Conservation (phyloP, 2,113 vertebrate species). For the Bombycilla garrulus region DNA sequence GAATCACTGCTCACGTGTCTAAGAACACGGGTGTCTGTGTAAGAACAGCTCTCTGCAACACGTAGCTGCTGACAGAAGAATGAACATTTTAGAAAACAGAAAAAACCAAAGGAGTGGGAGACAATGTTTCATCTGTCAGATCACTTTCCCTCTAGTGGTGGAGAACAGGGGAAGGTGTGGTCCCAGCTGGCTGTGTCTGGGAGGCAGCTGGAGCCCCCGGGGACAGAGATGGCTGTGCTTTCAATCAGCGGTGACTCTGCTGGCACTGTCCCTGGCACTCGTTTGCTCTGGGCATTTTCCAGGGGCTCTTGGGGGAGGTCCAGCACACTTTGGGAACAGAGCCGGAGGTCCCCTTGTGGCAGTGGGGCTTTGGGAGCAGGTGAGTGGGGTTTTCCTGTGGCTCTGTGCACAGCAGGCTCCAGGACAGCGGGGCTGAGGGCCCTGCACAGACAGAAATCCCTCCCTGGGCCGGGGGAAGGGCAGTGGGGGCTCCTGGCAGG, state of each 20-base stretch:
- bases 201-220: background rate
- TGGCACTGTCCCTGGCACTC: fast-evolving
- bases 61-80: background rate
- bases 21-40: background rate
- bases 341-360: background rate
- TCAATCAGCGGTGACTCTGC: background rate
- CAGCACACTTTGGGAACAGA: background rate
- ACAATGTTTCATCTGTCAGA: fast-evolving
- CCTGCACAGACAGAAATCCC: too few relatives aligned
- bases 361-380: background rate
- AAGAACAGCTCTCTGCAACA: background rate
- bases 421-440: background rate
- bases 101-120: background rate
- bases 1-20: background rate
- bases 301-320: background rate
- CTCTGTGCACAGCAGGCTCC: background rate
- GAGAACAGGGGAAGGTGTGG: background rate
- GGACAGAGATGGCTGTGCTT: background rate
- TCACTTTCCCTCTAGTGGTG: background rate
- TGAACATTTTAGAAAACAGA: background rate
- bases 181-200: background rate
- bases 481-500: background rate
- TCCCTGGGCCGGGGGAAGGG: background rate
- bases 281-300: background rate
- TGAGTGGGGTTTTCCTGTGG: background rate